Base-by-base conservation (phyloP, 2,797 vertebrate genomes). In the Acestrorhynchus altus region DNA sequence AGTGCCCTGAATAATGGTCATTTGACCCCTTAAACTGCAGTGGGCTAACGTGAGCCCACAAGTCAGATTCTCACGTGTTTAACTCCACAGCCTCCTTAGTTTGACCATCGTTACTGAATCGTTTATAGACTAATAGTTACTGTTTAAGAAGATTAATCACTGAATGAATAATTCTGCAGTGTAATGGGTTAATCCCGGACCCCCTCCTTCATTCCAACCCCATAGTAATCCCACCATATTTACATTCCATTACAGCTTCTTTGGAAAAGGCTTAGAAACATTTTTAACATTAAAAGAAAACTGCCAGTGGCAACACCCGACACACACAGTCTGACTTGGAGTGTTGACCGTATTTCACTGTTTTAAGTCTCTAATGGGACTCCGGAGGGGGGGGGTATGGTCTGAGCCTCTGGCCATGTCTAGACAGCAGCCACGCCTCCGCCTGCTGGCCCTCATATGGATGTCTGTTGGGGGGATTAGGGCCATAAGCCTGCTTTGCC, bases 391-490 rank as follows among this genome's bases (percentile, higher is more conserved):
- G 24, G 82, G 67, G 72, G 57, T 18, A 35, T 39, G 20, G 82
- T 76, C 76, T 24, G 22, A 67, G 26, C 57, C 72, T 31, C 79
- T 59, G 77, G 47, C 74, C 79, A 56, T 77, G 84, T 86, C 85
- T 83, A 88, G 86, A 86, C 85, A 35, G 71, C 83, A 86, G 90
- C 90, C 91, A 90, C 88, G 60, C 85, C 77, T 82, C 72, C 86
- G 91, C 86, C 92, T 90, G 89, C 87, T 87, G 87, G 86, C 87
- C 84, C 90, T 94, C 91, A 94, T 92, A 92, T 93, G 91, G 91
- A 88, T 89, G 93, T 94, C 92, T 94, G 90, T 88, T 89, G 89
- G 90, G 87, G 89, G 91, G 92, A 93, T 94, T 94, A 94, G 81
- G 73, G 86, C 87, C 82, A 84, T 94, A 94, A 94, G 90, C 91